Evolutionary conservation across 1,140 invertebrate genomes (phyloP).

Genomic region (Formica exsecta): DNA sequence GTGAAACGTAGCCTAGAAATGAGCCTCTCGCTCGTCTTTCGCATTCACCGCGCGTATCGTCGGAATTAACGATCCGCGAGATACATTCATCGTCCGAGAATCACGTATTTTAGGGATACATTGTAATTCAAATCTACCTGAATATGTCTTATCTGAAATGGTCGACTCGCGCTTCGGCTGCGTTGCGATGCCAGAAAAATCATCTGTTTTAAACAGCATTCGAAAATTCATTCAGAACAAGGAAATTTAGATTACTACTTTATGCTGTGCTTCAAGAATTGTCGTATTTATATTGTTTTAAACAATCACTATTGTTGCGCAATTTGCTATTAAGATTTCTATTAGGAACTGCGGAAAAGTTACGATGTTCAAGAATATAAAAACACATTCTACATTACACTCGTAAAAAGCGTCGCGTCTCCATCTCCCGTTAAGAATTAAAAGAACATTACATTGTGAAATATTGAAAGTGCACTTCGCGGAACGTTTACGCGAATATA

Average conservation of each 20-base stretch:
- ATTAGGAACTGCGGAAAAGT: conserved; percentile 31
- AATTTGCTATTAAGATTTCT: conserved; percentile 52
- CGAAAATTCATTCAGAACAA: conserved; percentile 22
- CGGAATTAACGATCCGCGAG: conserved; percentile 54
- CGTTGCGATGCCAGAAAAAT: too few relatives aligned
- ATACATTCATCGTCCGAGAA: conserved; percentile 58
- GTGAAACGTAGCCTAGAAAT: conserved; percentile 45
- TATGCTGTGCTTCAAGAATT: background rate
- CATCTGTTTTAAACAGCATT: background rate
- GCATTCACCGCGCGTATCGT: conserved; percentile 8
- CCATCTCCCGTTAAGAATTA: background rate
- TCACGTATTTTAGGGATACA: conserved; percentile 50
- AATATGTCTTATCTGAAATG: background rate
- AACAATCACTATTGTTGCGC: conserved; percentile 16
- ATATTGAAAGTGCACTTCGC: conserved; percentile 26
- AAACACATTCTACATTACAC: background rate
- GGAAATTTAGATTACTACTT: background rate
- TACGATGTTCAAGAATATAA: background rate
- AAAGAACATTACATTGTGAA: conserved; percentile 6
- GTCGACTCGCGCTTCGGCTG: background rate
- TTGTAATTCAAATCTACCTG: conserved; percentile 16
- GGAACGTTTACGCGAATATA: conserved; percentile 8
- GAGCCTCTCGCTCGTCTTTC: conserved; percentile 35
- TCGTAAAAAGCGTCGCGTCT: conserved; percentile 12
- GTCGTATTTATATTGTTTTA: background rate